These are phyloP conservation scores for Buathra laborator DNA, from an alignment of 2,888 invertebrate species.

Conservation along the genomic window DNA sequence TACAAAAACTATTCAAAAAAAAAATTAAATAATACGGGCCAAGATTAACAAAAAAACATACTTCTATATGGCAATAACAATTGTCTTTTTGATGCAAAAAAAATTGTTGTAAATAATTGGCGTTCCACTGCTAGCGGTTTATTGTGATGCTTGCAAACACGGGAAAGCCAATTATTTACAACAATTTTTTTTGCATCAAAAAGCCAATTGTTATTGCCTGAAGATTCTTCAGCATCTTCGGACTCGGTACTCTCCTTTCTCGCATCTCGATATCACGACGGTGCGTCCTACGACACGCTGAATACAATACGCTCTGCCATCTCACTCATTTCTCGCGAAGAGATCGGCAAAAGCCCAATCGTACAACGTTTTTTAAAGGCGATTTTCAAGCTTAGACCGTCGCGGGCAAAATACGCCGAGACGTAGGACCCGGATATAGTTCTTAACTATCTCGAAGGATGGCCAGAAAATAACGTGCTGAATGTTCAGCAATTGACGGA, in stretches of 20 bases:
- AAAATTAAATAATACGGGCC: too few relatives aligned
- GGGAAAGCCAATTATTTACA: too few relatives aligned
- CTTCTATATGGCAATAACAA: too few relatives aligned
- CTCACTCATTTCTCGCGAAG: slow-evolving; percentile 36
- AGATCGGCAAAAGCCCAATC: slow-evolving; percentile 24
- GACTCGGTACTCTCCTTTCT: slow-evolving; percentile 34
- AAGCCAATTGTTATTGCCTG: too few relatives aligned
- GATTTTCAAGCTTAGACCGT: slow-evolving; percentile 47
- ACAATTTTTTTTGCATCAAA: too few relatives aligned
- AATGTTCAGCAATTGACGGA: too few relatives aligned
- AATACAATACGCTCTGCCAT: slow-evolving; percentile 41
- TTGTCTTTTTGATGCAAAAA: too few relatives aligned
- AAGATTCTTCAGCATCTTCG: not conserved
- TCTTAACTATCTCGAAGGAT: not conserved
- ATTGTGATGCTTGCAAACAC: too few relatives aligned
- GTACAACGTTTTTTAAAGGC: slow-evolving; percentile 56
- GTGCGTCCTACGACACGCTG: slow-evolving; percentile 30
- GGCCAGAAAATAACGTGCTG: not conserved
- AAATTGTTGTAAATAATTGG: too few relatives aligned
- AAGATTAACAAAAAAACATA: too few relatives aligned
- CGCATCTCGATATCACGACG: slow-evolving; percentile 7
- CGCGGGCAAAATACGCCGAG: slow-evolving; percentile 28
- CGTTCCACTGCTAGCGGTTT: too few relatives aligned
- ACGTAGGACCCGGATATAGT: slow-evolving; percentile 51
- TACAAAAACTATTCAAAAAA: too few relatives aligned